Percentiles rank a stretch among this genome's conserved stretches.
These are phyloP conservation scores for Schmidtea mediterranea DNA, from an alignment of 1,140 invertebrate species.

Conservation along the genomic window DNA sequence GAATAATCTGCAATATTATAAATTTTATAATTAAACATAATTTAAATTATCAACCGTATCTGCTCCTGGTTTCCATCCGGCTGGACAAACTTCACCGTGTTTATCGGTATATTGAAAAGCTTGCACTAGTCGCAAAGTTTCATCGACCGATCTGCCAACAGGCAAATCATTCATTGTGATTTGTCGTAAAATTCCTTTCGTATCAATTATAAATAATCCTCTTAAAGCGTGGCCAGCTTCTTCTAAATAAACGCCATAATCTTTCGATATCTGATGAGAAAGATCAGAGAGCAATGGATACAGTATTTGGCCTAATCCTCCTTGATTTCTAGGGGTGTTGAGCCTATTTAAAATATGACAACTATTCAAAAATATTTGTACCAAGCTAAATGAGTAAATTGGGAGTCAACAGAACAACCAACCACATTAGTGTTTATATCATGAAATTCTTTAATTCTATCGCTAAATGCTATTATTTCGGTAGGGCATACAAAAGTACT, in stretches of 20 bases:
- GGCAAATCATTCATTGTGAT: slow-evolving; percentile 44
- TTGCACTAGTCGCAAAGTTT: slow-evolving; percentile 56
- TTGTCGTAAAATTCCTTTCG: slow-evolving; percentile 35
- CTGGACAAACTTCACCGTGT: slow-evolving; percentile 52
- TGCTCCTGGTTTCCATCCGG: too few relatives aligned
- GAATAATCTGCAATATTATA: too few relatives aligned
- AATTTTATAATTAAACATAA: too few relatives aligned
- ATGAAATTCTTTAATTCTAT: neutral
- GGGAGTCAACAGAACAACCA: neutral
- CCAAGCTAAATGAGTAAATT: slow-evolving; percentile 3
- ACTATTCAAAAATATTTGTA: too few relatives aligned
- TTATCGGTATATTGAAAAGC: slow-evolving; percentile 74
- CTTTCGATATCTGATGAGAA: slow-evolving; percentile 52
- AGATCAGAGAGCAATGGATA: slow-evolving; percentile 77
- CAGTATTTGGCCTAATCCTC: slow-evolving; percentile 58
- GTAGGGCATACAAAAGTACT: slow-evolving; percentile 80
- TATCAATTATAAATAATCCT: slow-evolving; percentile 35
- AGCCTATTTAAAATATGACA: too few relatives aligned
- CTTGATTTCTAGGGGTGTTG: slow-evolving; percentile 16
- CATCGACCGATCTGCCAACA: slow-evolving; percentile 67
- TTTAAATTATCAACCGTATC: too few relatives aligned
- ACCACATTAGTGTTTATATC: neutral
- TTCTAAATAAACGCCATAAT: slow-evolving; percentile 62
- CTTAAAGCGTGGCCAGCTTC: slow-evolving; percentile 46
- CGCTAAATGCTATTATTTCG: slow-evolving; percentile 59